Evolutionary conservation across 2,113 vertebrate genomes (phyloP).

Genomic region (Columba livia): DNA sequence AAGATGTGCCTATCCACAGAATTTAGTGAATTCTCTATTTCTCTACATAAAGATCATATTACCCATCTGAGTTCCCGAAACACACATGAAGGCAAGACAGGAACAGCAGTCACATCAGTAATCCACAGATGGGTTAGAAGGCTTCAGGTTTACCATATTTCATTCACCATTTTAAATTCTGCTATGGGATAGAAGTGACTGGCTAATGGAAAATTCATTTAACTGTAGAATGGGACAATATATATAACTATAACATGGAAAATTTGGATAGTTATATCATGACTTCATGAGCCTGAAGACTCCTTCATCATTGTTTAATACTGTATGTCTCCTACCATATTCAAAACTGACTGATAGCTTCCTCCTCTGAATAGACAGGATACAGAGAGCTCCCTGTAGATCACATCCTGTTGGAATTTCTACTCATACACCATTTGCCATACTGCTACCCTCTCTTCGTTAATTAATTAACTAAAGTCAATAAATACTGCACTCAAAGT

Average conservation of each 20-base stretch:
- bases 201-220: background rate
- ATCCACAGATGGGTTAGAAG: background rate
- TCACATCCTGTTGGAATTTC: background rate
- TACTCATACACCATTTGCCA: background rate
- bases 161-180: background rate
- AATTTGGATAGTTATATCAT: background rate
- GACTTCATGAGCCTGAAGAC: background rate
- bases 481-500: background rate
- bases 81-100: background rate
- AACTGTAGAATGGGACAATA: background rate
- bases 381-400: background rate
- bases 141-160: background rate
- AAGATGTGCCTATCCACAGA: background rate
- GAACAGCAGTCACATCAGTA: background rate
- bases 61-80: background rate
- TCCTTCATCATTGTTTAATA: background rate
- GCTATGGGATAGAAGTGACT: background rate
- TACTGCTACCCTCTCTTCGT: background rate
- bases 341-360: background rate
- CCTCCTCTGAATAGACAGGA: background rate
- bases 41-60: background rate
- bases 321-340: background rate
- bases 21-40: background rate
- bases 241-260: background rate
- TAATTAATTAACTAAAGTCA: background rate